phyloP scores from a whole-genome alignment of 2,888 invertebrate species.

The Heliconius hortense region DNA sequence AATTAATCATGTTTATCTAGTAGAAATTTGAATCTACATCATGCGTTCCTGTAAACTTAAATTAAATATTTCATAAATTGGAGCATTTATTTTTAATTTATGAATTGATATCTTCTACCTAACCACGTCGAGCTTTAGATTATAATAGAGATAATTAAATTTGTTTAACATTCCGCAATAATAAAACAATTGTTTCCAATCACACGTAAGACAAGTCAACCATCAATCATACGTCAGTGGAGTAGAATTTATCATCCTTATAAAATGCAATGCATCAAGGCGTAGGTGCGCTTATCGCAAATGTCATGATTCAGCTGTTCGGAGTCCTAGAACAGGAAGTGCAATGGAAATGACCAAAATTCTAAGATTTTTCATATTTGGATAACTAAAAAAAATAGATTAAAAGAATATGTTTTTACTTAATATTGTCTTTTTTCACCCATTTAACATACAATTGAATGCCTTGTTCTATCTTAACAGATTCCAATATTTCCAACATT shows the following conservation, averaged over 20 bases:
- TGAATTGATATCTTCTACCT: neutral
- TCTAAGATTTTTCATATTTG: neutral
- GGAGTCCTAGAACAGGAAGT: constrained; percentile 40
- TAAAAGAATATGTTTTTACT: neutral
- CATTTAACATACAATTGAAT: too few relatives aligned
- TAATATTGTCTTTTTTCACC: too few relatives aligned
- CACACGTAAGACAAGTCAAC: constrained; percentile 42
- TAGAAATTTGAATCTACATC: too few relatives aligned
- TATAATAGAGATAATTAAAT: constrained; percentile 18
- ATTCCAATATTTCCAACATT: too few relatives aligned
- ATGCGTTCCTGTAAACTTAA: too few relatives aligned
- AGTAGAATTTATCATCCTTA: constrained; percentile 44
- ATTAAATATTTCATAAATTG: too few relatives aligned
- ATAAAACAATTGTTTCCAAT: constrained; percentile 31
- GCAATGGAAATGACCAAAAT: constrained; percentile 6
- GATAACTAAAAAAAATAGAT: neutral
- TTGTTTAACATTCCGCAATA: constrained; percentile 23
- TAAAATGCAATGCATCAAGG: constrained; percentile 37
- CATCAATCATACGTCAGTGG: constrained; percentile 48
- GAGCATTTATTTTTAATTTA: neutral
- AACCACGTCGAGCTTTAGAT: constrained; percentile 9
- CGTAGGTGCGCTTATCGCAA: constrained; percentile 51
- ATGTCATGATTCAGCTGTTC: constrained; percentile 67
- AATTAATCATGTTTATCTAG: too few relatives aligned
- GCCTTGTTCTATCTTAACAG: too few relatives aligned